phyloP scores from a whole-genome alignment of 2,797 vertebrate species.

The Takifugu ocellatus region DNA sequence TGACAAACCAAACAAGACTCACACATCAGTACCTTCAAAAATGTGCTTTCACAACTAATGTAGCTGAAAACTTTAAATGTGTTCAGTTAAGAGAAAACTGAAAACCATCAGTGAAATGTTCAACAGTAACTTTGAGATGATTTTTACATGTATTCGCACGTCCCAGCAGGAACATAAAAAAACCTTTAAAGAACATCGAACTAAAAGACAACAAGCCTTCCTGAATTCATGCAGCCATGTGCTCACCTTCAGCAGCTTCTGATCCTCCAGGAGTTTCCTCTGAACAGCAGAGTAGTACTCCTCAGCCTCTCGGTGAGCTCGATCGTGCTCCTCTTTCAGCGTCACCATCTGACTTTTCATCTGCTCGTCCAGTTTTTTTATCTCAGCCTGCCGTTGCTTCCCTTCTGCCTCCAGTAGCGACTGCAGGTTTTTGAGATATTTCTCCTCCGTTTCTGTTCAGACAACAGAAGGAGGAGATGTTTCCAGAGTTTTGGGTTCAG shows the following conservation, averaged over 20 bases:
- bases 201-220: no score
- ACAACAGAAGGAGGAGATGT: background rate
- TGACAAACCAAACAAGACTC: background rate
- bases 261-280: constrained; percentile 4
- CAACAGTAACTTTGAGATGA: no score
- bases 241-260: constrained; percentile 30
- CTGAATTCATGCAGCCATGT: no score
- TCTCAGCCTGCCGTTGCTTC: background rate
- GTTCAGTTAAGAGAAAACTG: no score
- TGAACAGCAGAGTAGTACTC: constrained; percentile 4
- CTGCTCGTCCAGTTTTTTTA: background rate
- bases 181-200: no score
- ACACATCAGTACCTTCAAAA: no score
- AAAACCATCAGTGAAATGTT: no score
- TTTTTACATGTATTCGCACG: no score
- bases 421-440: constrained; percentile 7
- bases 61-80: no score
- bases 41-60: no score
- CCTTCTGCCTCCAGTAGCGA: background rate
- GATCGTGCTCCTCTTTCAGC: constrained; percentile 21
- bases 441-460: constrained; percentile 30
- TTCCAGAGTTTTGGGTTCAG: background rate
- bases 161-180: no score
- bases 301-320: background rate
- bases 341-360: background rate